Evolutionary conservation across 1,140 invertebrate species (phyloP).

Genomic region (Stegodyphus dumicola): DNA sequence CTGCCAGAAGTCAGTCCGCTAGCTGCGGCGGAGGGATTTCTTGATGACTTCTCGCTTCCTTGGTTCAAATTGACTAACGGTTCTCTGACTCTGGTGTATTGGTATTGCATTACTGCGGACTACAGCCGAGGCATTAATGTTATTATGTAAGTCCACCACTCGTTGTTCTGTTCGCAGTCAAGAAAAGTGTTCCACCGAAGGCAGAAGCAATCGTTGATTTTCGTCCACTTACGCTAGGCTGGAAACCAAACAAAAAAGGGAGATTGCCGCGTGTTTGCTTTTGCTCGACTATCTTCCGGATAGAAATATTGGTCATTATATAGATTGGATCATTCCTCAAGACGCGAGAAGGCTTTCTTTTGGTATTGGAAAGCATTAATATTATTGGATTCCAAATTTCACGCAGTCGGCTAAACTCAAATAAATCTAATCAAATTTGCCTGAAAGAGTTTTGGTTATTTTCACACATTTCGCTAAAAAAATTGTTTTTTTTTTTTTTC

Average conservation of each 20-base stretch:
- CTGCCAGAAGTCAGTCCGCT: conserved; percentile 30
- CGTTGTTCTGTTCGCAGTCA: conserved; percentile 2
- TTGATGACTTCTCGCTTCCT: conserved; percentile 52
- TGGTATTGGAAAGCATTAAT: not conserved
- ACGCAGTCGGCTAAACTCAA: not conserved
- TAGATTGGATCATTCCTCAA: not conserved
- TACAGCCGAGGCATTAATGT: conserved; percentile 36
- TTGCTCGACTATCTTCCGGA: not conserved
- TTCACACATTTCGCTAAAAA: no score
- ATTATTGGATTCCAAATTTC: not conserved
- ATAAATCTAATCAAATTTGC: not conserved
- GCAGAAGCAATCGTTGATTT: conserved; percentile 5
- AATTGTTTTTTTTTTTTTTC: no score
- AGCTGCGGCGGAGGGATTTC: conserved; percentile 11
- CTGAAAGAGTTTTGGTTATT: no score
- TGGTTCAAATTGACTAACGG: conserved; percentile 49
- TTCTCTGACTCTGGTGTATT: conserved; percentile 38
- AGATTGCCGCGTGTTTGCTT: not conserved
- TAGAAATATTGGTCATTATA: not conserved
- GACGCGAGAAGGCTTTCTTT: not conserved
- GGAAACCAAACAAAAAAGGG: not conserved
- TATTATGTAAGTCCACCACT: conserved; percentile 36
- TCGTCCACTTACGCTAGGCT: not conserved
- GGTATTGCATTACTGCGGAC: conserved; percentile 38
- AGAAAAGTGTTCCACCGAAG: not conserved